Evolutionary conservation across 2,888 invertebrate genomes (phyloP).

Genomic region (Nymphalis urticae): DNA sequence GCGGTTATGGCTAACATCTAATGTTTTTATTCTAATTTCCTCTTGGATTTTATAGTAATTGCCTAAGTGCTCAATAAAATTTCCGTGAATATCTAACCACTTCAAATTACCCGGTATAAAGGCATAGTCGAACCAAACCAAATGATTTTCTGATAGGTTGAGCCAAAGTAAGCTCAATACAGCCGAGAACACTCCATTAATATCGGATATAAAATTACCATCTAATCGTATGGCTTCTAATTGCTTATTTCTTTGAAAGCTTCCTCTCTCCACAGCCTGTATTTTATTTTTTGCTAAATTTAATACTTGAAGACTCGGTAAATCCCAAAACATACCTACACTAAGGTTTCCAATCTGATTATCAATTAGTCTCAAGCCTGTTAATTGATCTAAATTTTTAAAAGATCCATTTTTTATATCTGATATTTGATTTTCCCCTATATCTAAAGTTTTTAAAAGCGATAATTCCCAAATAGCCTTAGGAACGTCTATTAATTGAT

Average conservation of each 20-base stretch:
- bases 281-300: conserved; percentile 95
- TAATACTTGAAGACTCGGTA: conserved; percentile 90
- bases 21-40: conserved; percentile 89
- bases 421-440: conserved; percentile 94
- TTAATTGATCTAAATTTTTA: conserved; percentile 91
- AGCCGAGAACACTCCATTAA: conserved; percentile 93
- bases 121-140: conserved; percentile 96
- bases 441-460: conserved; percentile 92
- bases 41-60: conserved; percentile 93
- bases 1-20: conserved; percentile 94
- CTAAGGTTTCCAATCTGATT: conserved; percentile 93
- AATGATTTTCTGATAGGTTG: conserved; percentile 93
- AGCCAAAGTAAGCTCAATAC: conserved; percentile 91
- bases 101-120: conserved; percentile 93
- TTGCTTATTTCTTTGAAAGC: conserved; percentile 90
- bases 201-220: conserved; percentile 92
- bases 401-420: conserved; percentile 92
- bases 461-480: conserved; percentile 90
- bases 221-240: conserved; percentile 93
- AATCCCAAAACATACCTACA: conserved; percentile 91
- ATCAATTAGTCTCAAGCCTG: conserved; percentile 92
- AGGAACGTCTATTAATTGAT: conserved; percentile 90
- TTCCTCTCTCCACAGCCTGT: conserved; percentile 89
- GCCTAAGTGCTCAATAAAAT: conserved; percentile 92
- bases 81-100: conserved; percentile 94